A percentile compares a stretch with the other conserved stretches of the same genome.
These are phyloP conservation scores for Conopomorpha cramerella DNA, from an alignment of 1,140 invertebrate species.

Conservation along the genomic window DNA sequence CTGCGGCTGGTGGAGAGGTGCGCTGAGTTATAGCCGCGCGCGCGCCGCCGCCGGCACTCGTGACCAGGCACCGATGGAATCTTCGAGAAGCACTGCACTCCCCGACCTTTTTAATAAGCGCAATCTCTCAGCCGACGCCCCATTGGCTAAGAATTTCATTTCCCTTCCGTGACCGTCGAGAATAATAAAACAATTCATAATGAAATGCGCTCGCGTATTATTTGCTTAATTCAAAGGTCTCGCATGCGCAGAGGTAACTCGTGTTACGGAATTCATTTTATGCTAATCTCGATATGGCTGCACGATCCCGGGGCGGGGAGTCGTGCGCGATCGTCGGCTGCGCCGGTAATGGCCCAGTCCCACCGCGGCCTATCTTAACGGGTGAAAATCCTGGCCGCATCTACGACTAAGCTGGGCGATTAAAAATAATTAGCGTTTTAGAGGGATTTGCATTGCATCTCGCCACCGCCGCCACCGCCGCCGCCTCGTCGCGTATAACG, in stretches of 20 bases:
- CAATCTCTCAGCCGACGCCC: constrained; percentile 7
- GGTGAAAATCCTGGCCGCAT: constrained; percentile 13
- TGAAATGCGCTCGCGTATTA: constrained; percentile 13
- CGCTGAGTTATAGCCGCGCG: constrained; percentile 11
- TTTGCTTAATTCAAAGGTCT: constrained; percentile 10
- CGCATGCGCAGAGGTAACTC: constrained; percentile 3
- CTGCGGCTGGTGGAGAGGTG: background rate
- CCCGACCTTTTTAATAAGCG: constrained; percentile 13
- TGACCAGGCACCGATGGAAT: constrained; percentile 11
- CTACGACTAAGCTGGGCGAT: constrained; percentile 16
- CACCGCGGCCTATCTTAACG: constrained; percentile 12
- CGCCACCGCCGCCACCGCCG: background rate
- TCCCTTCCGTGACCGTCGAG: constrained; percentile 9
- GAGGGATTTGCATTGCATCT: constrained; percentile 10
- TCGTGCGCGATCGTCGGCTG: background rate
- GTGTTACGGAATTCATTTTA: constrained; percentile 25
- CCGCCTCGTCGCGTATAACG: background rate
- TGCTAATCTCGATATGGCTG: constrained; percentile 28
- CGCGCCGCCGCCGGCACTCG: constrained; percentile 9
- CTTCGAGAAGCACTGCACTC: constrained; percentile 9
- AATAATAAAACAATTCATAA: constrained; percentile 17
- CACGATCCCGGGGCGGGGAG: no score
- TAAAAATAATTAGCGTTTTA: constrained; percentile 42
- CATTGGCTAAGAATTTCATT: constrained; percentile 9
- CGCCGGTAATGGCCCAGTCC: constrained; percentile 6